Evolutionary conservation across 2,888 invertebrate species (phyloP), one percentile per base, ranked within the genome.

Genomic region (Harpagoxenus sublaevis): DNA sequence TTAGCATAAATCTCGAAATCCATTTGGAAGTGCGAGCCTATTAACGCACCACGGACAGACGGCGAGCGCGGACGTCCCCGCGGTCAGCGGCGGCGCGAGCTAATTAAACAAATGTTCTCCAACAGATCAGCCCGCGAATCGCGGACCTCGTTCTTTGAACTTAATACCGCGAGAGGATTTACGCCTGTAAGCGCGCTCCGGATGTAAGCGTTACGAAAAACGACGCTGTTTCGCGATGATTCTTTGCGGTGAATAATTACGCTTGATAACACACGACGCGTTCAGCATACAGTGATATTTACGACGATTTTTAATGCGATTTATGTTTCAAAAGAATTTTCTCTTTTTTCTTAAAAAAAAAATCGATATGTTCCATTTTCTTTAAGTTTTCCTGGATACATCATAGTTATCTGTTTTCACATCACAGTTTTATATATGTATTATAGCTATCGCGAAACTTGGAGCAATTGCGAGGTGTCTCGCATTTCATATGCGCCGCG

Each of bases 1-100:
- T 94, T 95, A 93, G 93, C 94, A 94, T 95, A 95, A 95, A 95
- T 95, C 95, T 95, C 92, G 91, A 94, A 95, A 95, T 95, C 94
- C 95, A 95, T 95, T 95, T 94, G 93, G 92, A 94, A 93, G 92
- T 94, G 93, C 93, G 93, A 93, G 93, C 93, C 94, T 94, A 94
- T 94, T 95, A 94, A 94, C 90, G 90, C 87, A 81, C 68, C 74
- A 73, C 84, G 84, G 82, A 88, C 85, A 86, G 84, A 86, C 77
- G 86, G 81, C 62, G 86, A 65, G 78, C 85, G 83, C 81, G 81
- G 86, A 90, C 90, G 89, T 91, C 89, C 90, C 90, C 90, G 73
- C 65, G 73, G 53, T 77, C 65, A 71, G 60, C 85, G 77, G 28
- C 79, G 79, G 62, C 45, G 45, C 88, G 88, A 92, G 92, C 93